Evolutionary conservation across 1,140 invertebrate genomes (phyloP).

Genomic region (Leguminivora glycinivorella): DNA sequence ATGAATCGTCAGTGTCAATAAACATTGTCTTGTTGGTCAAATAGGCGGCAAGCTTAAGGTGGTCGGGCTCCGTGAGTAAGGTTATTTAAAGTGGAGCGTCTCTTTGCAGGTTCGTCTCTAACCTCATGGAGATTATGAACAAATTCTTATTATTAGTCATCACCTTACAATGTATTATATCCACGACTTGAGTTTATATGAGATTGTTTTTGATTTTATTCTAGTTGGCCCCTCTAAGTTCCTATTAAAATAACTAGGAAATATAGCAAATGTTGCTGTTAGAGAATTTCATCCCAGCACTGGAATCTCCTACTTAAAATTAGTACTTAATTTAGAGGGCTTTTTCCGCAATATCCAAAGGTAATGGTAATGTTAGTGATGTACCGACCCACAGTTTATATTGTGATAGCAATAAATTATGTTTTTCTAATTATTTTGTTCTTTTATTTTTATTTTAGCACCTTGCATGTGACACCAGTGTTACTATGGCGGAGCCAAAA

Average conservation of each 20-base stretch:
- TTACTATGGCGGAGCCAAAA: conserved; percentile 50
- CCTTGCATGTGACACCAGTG: conserved; percentile 52
- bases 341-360: conserved; percentile 54
- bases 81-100: conserved; percentile 40
- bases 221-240: conserved; percentile 58
- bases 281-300: conserved; percentile 29
- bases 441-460: conserved; percentile 71
- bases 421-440: conserved; percentile 64
- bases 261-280: conserved; percentile 31
- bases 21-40: background rate
- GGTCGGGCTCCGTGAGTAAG: conserved; percentile 40
- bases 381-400: conserved; percentile 53
- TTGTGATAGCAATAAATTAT: conserved; percentile 68
- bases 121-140: conserved; percentile 58
- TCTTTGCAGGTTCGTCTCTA: conserved; percentile 73
- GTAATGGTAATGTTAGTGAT: conserved; percentile 52
- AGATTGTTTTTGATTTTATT: conserved; percentile 46
- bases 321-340: conserved; percentile 73
- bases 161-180: conserved; percentile 39
- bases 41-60: conserved; percentile 40
- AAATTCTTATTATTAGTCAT: conserved; percentile 48
- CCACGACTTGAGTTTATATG: conserved; percentile 51
- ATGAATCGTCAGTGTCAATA: background rate
- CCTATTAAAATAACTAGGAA: conserved; percentile 48
- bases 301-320: conserved; percentile 72